Percentiles rank a stretch among this genome's conserved stretches.
phyloP scores from a whole-genome alignment of 2,797 vertebrate genomes.

The Gobionotothen gibberifrons region DNA sequence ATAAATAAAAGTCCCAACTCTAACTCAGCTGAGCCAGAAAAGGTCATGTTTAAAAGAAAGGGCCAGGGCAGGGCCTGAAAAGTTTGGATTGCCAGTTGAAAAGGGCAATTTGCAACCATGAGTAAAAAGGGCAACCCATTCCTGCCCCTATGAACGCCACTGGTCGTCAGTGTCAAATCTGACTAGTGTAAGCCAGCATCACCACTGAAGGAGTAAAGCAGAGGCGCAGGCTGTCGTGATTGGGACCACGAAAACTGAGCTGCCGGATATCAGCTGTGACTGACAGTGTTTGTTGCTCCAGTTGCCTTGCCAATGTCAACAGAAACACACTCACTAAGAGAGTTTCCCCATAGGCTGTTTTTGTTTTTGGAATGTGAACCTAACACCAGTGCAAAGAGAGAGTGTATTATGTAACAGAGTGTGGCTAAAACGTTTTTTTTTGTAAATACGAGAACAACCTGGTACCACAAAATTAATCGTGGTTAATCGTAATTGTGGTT shows the following conservation, averaged over 20 bases:
- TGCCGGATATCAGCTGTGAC: conserved; percentile 54
- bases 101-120: conserved; percentile 77
- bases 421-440: too few relatives aligned
- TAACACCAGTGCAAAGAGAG: too few relatives aligned
- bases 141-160: conserved; percentile 63
- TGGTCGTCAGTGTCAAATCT: conserved; percentile 66
- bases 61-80: conserved; percentile 49
- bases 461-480: too few relatives aligned
- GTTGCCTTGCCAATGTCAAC: conserved; percentile 28
- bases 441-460: too few relatives aligned
- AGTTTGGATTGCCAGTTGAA: conserved; percentile 74
- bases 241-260: conserved; percentile 44
- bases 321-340: conserved; percentile 29
- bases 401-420: too few relatives aligned
- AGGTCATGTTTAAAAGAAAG: conserved; percentile 64
- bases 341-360: conserved; percentile 27
- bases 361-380: conserved; percentile 21
- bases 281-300: conserved; percentile 42
- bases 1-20: conserved; percentile 38
- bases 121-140: conserved; percentile 70
- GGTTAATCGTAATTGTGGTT: too few relatives aligned
- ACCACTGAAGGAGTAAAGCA: conserved; percentile 40
- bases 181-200: conserved; percentile 48
- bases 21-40: conserved; percentile 47
- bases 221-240: conserved; percentile 42